A percentile compares a stretch with the other conserved stretches of the same genome.
phyloP scores from a whole-genome alignment of 2,113 vertebrate genomes.

The Alligator sinensis region DNA sequence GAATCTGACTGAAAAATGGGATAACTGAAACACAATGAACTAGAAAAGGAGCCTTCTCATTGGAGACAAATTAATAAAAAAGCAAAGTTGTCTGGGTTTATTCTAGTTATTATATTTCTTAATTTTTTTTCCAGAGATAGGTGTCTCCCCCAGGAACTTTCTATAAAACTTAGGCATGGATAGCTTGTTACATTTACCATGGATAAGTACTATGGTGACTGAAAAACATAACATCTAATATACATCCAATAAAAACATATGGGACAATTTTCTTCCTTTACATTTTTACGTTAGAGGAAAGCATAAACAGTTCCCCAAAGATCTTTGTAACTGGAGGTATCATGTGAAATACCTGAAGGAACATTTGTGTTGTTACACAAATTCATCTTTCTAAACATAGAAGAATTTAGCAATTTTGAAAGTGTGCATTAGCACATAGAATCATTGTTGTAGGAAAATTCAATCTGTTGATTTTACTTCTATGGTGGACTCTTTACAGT shows the following conservation, averaged over 20 bases:
- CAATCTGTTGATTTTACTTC: slow-evolving; percentile 92
- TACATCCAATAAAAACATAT: neutral
- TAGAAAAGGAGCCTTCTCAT: slow-evolving; percentile 75
- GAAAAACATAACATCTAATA: neutral
- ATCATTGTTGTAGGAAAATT: slow-evolving; percentile 79
- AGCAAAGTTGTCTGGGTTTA: neutral
- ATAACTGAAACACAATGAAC: slow-evolving; percentile 74
- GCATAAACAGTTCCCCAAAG: slow-evolving; percentile 34
- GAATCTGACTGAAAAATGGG: slow-evolving; percentile 71
- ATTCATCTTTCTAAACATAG: slow-evolving; percentile 66
- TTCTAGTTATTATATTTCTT: neutral
- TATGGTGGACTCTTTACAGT: slow-evolving; percentile 79
- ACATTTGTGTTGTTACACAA: slow-evolving; percentile 36
- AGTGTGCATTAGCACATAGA: slow-evolving; percentile 70
- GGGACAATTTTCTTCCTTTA: slow-evolving; percentile 38
- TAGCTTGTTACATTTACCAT: neutral
- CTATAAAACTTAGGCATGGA: neutral
- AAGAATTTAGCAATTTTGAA: slow-evolving; percentile 73
- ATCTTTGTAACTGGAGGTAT: slow-evolving; percentile 41
- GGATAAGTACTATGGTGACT: neutral
- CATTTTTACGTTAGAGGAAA: slow-evolving; percentile 48
- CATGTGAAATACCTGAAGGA: slow-evolving; percentile 60
- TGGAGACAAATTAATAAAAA: slow-evolving; percentile 53
- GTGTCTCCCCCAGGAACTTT: neutral
- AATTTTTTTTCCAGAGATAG: neutral